phyloP scores from a whole-genome alignment of 23 tunicate genomes.

The Botrylloides violaceus region DNA sequence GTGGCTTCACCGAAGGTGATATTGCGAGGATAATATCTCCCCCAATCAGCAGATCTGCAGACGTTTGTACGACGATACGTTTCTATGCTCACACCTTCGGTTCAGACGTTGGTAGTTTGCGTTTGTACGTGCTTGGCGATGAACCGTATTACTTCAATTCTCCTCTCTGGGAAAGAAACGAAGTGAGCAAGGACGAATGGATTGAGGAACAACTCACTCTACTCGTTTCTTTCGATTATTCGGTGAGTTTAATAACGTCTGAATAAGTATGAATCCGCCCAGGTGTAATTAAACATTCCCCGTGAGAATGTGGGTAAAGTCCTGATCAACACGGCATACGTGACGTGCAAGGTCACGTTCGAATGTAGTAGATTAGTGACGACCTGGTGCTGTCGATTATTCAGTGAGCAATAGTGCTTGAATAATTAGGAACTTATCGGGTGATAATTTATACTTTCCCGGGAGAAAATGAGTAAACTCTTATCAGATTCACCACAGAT shows the following conservation, averaged over 20 bases:
- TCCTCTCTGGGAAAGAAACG: slow-evolving; percentile 47
- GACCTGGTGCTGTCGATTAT: no score
- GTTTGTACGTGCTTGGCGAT: slow-evolving; percentile 34
- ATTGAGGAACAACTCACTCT: slow-evolving; percentile 30
- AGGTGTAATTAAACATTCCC: background rate
- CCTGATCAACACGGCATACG: no score
- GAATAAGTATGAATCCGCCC: no score
- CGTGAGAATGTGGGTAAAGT: background rate
- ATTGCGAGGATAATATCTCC: slow-evolving; percentile 28
- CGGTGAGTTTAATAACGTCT: no score
- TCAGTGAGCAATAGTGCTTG: no score
- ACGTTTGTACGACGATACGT: slow-evolving; percentile 28
- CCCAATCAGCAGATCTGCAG: slow-evolving; percentile 6
- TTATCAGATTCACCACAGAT: no score
- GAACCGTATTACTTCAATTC: slow-evolving; percentile 32
- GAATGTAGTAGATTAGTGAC: no score
- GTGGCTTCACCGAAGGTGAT: slow-evolving; percentile 28
- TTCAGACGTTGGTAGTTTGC: slow-evolving; percentile 51
- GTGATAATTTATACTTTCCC: no score
- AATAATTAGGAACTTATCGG: no score
- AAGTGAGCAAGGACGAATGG: slow-evolving; percentile 19
- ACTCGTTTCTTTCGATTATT: slow-evolving; percentile 34
- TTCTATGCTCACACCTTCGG: slow-evolving; percentile 66
- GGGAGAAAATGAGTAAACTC: no score
- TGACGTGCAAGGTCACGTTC: no score